A percentile compares a stretch with the other conserved stretches of the same genome.
These are phyloP conservation scores for Zingel zingel DNA, from an alignment of 2,113 vertebrate species.

Conservation along the genomic window DNA sequence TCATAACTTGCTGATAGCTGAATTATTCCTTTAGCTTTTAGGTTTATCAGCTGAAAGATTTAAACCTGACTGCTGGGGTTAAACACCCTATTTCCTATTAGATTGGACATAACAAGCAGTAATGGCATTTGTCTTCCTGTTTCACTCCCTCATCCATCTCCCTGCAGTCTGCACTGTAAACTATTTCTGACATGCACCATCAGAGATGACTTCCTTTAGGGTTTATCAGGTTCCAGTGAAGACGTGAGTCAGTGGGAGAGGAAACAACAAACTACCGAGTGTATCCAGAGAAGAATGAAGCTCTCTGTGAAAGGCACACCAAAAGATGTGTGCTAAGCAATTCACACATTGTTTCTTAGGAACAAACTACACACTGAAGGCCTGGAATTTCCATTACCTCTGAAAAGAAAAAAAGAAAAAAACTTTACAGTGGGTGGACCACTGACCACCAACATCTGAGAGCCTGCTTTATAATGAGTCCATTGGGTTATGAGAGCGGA, in stretches of 20 bases:
- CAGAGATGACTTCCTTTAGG: slow-evolving; percentile 27
- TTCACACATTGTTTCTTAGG: slow-evolving; percentile 50
- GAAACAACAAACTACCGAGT: slow-evolving; percentile 4
- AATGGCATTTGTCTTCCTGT: slow-evolving; percentile 57
- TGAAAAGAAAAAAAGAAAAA: background rate
- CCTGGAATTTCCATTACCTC: slow-evolving; percentile 70
- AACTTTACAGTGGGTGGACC: slow-evolving; percentile 44
- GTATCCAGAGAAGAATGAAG: background rate
- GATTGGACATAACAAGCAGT: slow-evolving; percentile 26
- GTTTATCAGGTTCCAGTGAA: background rate
- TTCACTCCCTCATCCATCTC: slow-evolving; percentile 9
- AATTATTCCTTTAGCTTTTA: background rate
- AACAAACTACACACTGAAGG: slow-evolving; percentile 61
- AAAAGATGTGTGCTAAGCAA: slow-evolving; percentile 36
- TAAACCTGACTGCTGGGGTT: background rate
- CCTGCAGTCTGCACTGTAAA: slow-evolving; percentile 26
- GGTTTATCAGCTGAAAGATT: background rate
- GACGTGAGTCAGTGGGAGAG: background rate
- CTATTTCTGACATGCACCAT: slow-evolving; percentile 33
- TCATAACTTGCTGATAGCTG: background rate
- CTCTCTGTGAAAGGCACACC: slow-evolving; percentile 6
- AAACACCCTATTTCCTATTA: slow-evolving; percentile 4
- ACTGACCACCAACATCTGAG: slow-evolving; percentile 37
- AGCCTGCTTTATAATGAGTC: slow-evolving; percentile 34
- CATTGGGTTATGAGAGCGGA: slow-evolving; percentile 12